phyloP scores from a whole-genome alignment of 1,140 invertebrate genomes.

The Drosophila bocqueti region DNA sequence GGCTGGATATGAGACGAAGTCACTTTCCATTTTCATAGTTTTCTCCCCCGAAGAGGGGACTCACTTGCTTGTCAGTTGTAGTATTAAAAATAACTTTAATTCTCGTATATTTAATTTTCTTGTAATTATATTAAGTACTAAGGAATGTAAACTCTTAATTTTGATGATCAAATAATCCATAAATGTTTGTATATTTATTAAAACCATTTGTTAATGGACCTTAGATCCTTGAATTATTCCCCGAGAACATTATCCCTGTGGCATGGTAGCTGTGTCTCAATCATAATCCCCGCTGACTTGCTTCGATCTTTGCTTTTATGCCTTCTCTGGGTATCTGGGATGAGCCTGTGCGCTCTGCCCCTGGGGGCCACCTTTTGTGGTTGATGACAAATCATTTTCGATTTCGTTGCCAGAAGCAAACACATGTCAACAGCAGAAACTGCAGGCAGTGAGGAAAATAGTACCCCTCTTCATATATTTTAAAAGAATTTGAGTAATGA shows the following conservation, averaged over 20 bases:
- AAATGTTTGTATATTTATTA: background rate
- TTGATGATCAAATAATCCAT: background rate
- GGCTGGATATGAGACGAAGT: background rate
- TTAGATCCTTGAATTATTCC: background rate
- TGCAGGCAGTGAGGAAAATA: slow-evolving; percentile 3
- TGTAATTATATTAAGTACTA: background rate
- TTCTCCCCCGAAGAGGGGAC: background rate
- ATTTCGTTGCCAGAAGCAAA: slow-evolving; percentile 41
- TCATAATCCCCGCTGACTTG: slow-evolving; percentile 24
- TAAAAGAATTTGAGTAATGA: background rate
- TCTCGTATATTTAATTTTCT: background rate
- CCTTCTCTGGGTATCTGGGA: slow-evolving; percentile 1
- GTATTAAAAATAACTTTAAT: background rate
- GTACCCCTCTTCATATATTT: background rate
- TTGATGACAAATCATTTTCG: slow-evolving; percentile 62
- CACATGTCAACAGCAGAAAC: slow-evolving; percentile 30
- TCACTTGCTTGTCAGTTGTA: background rate
- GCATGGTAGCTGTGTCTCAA: slow-evolving; percentile 1
- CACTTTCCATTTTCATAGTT: slow-evolving; percentile 43
- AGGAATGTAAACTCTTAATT: background rate
- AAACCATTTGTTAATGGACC: background rate
- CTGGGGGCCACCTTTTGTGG: slow-evolving; percentile 42
- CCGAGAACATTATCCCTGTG: background rate
- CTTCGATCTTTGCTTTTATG: slow-evolving; percentile 7
- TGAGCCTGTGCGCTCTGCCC: background rate